A percentile compares a stretch with the other conserved stretches of the same genome.
phyloP scores from a whole-genome alignment of 2,888 invertebrate genomes.

The Drosophila pegasa region DNA sequence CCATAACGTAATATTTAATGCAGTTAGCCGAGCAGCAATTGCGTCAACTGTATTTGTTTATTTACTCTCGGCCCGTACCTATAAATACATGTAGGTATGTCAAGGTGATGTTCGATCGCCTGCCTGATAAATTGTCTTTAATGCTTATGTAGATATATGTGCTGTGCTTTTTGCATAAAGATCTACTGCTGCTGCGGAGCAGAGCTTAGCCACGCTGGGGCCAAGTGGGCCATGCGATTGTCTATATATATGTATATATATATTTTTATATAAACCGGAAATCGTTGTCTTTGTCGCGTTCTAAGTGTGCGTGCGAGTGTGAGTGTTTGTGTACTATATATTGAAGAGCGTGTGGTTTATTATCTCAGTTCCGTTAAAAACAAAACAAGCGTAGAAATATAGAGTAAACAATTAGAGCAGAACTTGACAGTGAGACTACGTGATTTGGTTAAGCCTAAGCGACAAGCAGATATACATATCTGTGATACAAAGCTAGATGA shows the following conservation, averaged over 20 bases:
- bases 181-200: slow-evolving; percentile 18
- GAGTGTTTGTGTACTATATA: slow-evolving; percentile 13
- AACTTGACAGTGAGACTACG: slow-evolving; percentile 65
- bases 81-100: slow-evolving; percentile 71
- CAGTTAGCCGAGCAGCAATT: slow-evolving; percentile 42
- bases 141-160: slow-evolving; percentile 48
- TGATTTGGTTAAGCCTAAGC: slow-evolving; percentile 56
- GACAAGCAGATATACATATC: slow-evolving; percentile 1
- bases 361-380: slow-evolving; percentile 67
- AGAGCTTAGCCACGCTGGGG: slow-evolving; percentile 6
- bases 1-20: slow-evolving; percentile 26
- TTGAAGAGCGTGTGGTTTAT: slow-evolving; percentile 62
- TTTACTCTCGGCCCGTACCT: slow-evolving; percentile 36
- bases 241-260: slow-evolving; percentile 5
- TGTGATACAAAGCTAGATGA: not conserved
- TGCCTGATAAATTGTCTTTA: slow-evolving; percentile 58
- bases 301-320: slow-evolving; percentile 25
- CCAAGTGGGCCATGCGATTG: slow-evolving; percentile 50
- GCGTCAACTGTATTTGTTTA: slow-evolving; percentile 60
- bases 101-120: slow-evolving; percentile 75
- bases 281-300: slow-evolving; percentile 60
- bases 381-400: slow-evolving; percentile 69
- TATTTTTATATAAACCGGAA: slow-evolving; percentile 69
- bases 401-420: slow-evolving; percentile 69
- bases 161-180: slow-evolving; percentile 54